phyloP scores from a whole-genome alignment of 1,140 invertebrate species.

The Solen grandis region DNA sequence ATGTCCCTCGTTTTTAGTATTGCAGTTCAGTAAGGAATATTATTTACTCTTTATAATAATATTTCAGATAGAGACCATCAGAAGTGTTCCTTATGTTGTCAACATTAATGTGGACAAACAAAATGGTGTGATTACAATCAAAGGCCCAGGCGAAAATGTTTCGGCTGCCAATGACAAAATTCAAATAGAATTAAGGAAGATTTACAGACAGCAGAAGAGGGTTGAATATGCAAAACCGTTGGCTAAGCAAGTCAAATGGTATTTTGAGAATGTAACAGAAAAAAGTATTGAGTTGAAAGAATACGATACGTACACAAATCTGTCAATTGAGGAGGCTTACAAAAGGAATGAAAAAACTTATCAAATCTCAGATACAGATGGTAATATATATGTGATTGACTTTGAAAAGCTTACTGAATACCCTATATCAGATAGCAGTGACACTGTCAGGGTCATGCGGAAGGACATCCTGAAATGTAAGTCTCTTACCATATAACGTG shows the following conservation, averaged over 20 bases:
- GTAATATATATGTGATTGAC: conserved; percentile 26
- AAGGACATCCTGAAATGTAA: conserved; percentile 47
- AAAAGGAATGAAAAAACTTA: conserved; percentile 17
- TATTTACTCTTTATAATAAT: too few species aligned
- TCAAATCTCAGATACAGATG: not conserved
- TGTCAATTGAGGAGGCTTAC: conserved; percentile 33
- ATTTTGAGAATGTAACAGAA: conserved; percentile 24
- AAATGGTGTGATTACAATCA: conserved; percentile 25
- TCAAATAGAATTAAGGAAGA: conserved; percentile 33
- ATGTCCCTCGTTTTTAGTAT: too few species aligned
- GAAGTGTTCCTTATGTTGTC: conserved; percentile 6
- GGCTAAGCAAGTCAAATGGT: conserved; percentile 28
- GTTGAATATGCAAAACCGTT: not conserved
- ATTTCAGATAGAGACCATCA: conserved; percentile 40
- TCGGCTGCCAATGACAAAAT: conserved; percentile 22
- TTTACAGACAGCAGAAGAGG: conserved; percentile 12
- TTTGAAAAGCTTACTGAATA: conserved; percentile 44
- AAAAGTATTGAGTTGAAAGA: not conserved
- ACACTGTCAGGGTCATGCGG: conserved; percentile 25
- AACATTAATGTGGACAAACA: conserved; percentile 48
- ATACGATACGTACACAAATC: conserved; percentile 21
- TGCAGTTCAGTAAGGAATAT: too few species aligned
- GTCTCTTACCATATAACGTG: too few species aligned
- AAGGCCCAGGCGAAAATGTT: conserved; percentile 27
- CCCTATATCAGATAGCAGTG: conserved; percentile 21